These are phyloP conservation scores for Spheniscus mendiculus DNA, from an alignment of 2,113 vertebrate genomes.

Conservation along the genomic window DNA sequence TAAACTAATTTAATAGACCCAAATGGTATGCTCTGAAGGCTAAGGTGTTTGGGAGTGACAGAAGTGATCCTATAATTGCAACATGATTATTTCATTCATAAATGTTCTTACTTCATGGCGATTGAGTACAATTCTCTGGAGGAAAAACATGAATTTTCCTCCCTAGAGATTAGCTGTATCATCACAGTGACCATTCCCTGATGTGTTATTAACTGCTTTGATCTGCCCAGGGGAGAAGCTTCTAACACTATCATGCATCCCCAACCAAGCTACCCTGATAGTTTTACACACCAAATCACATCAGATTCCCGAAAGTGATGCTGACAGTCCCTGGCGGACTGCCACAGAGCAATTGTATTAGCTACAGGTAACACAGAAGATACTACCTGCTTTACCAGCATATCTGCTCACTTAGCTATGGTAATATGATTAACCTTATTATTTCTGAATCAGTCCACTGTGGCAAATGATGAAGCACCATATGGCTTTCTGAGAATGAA, in stretches of 20 bases:
- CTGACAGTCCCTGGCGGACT: not conserved
- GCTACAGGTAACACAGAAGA: not conserved
- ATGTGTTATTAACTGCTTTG: not conserved
- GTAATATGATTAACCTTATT: slow-evolving; percentile 52
- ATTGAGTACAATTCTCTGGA: not conserved
- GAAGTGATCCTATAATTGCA: not conserved
- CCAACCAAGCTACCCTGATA: not conserved
- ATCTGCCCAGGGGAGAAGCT: slow-evolving; percentile 35
- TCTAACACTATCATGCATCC: not conserved
- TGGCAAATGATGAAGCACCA: slow-evolving; percentile 21
- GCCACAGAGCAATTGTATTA: not conserved
- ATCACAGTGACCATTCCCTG: slow-evolving; percentile 2
- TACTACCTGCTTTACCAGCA: not conserved
- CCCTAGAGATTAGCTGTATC: not conserved
- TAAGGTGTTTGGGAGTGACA: not conserved
- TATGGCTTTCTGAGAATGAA: slow-evolving; percentile 31
- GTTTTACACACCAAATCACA: not conserved
- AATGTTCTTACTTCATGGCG: rapidly evolving
- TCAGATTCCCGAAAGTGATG: not conserved
- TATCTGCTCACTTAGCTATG: slow-evolving; percentile 7
- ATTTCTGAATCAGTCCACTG: slow-evolving; percentile 29
- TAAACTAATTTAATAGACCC: not conserved
- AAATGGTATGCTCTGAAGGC: not conserved
- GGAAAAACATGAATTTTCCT: not conserved
- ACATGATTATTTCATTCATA: not conserved